Conservation (phyloP, 1,140 invertebrate genomes). For the Pectinophora gossypiella region DNA sequence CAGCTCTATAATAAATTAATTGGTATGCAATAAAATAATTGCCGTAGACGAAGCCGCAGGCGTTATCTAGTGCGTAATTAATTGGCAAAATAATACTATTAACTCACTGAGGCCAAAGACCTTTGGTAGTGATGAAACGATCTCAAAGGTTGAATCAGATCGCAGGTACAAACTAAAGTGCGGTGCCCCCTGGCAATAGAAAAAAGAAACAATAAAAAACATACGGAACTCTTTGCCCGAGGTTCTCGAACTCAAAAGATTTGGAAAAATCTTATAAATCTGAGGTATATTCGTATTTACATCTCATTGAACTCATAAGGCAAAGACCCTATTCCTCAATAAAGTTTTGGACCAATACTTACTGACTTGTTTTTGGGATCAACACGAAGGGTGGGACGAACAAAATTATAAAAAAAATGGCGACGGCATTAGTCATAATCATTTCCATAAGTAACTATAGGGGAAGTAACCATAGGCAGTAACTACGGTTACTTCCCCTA, state of each 20-base stretch:
- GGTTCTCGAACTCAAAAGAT: conserved; percentile 42
- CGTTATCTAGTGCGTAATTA: too few species aligned
- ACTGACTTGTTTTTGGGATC: too few species aligned
- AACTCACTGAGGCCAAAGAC: conserved; percentile 38
- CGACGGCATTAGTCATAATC: too few species aligned
- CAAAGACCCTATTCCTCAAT: not conserved
- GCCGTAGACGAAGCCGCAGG: too few species aligned
- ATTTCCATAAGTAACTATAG: too few species aligned
- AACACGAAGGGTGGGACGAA: too few species aligned
- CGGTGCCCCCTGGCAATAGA: conserved; percentile 44
- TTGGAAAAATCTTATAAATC: not conserved
- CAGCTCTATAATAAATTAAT: too few species aligned
- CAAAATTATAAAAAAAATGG: too few species aligned
- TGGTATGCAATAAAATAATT: too few species aligned
- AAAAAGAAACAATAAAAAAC: conserved; percentile 27
- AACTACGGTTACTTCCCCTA: too few species aligned
- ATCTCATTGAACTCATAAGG: not conserved
- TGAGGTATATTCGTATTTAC: not conserved
- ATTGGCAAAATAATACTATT: not conserved
- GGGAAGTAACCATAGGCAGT: too few species aligned
- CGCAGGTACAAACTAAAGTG: conserved; percentile 37
- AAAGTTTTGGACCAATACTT: too few species aligned
- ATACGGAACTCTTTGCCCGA: conserved; percentile 44
- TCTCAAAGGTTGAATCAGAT: conserved; percentile 53
- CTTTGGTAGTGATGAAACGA: conserved; percentile 50